Evolutionary conservation across 2,113 vertebrate species (phyloP).

Genomic region (Hippopotamus amphibius): DNA sequence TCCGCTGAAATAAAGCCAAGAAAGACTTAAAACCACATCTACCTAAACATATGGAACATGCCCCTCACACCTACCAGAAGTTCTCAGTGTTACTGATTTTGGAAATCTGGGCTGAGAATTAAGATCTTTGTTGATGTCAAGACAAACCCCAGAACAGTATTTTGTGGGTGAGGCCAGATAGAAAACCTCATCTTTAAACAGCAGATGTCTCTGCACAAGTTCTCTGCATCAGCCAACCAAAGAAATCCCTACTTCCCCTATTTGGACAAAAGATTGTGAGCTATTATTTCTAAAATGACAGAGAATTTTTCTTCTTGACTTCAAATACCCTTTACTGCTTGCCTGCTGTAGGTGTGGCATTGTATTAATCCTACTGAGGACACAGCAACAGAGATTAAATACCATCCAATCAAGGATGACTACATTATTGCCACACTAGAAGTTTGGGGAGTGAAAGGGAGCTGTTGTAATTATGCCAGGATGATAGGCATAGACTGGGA

Average conservation of each 20-base stretch:
- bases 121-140: conserved; percentile 43
- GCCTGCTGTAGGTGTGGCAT: accelerated
- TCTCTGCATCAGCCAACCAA: neutral
- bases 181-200: conserved; percentile 54
- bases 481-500: no score
- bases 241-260: conserved; percentile 29
- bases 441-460: neutral
- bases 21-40: conserved; percentile 1
- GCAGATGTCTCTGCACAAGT: neutral
- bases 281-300: neutral
- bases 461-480: neutral
- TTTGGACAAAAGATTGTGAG: neutral
- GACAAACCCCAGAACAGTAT: neutral
- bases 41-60: neutral
- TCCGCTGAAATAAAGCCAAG: neutral
- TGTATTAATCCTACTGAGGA: neutral
- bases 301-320: neutral
- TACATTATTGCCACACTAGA: neutral
- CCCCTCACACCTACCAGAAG: neutral
- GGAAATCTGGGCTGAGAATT: neutral
- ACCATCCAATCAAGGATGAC: neutral
- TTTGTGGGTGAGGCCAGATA: neutral
- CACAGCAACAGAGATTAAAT: neutral
- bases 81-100: neutral
- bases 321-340: neutral